Evolutionary conservation across 2,797 vertebrate species (phyloP).

Genomic region (Florisuga fusca): DNA sequence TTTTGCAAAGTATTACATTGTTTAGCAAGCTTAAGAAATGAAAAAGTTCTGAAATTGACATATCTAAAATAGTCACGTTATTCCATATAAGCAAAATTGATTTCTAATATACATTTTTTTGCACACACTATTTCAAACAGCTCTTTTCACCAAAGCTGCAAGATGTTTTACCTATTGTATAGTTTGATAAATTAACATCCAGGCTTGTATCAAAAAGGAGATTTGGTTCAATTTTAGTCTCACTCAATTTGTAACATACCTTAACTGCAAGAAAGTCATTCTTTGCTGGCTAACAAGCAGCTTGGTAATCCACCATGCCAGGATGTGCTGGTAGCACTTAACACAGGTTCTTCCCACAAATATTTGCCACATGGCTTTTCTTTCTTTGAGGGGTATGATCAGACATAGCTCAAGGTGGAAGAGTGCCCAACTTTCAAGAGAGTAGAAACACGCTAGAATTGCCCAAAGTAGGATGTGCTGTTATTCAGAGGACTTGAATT

Average conservation of each 20-base stretch:
- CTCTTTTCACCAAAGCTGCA: background rate
- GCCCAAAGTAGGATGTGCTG: background rate
- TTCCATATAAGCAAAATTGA: background rate
- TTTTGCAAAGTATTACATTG: background rate
- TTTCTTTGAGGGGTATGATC: background rate
- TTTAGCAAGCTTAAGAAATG: background rate
- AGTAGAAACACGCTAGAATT: background rate
- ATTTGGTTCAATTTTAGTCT: background rate
- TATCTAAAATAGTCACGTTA: background rate
- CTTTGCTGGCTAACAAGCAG: background rate
- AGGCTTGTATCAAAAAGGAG: background rate
- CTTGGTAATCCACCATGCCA: background rate
- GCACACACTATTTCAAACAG: background rate
- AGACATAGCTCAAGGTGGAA: conserved; percentile 2
- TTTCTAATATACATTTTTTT: background rate
- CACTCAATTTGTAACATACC: background rate
- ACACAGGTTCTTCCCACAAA: background rate
- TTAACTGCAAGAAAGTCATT: background rate
- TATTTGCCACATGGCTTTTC: background rate
- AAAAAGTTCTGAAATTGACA: background rate
- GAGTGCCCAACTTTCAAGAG: background rate
- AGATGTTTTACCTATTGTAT: background rate
- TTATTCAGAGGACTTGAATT: background rate
- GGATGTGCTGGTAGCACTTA: background rate
- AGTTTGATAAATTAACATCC: background rate